These are phyloP conservation scores for Saguinus midas DNA, from an alignment of 2,113 vertebrate genomes.

Conservation along the genomic window DNA sequence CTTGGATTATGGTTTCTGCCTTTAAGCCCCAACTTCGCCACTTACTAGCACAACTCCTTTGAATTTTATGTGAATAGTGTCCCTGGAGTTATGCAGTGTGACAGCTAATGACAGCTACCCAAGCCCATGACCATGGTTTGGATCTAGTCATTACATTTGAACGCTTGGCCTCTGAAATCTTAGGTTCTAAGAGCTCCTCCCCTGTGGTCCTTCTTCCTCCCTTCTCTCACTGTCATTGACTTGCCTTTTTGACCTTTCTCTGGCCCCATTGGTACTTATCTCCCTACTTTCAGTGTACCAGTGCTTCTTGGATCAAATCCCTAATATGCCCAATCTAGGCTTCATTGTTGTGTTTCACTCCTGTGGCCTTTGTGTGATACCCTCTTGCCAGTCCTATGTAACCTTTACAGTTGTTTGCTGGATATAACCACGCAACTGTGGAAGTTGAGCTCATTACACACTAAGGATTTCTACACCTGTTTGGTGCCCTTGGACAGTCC, in stretches of 20 bases:
- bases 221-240: not conserved
- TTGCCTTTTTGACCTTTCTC: not conserved
- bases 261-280: not conserved
- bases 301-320: too few relatives aligned
- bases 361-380: not conserved
- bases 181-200: not conserved
- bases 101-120: not conserved
- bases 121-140: not conserved
- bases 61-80: not conserved
- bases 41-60: not conserved
- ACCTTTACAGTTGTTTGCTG: not conserved
- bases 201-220: not conserved
- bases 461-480: not conserved
- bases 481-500: not conserved
- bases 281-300: not conserved
- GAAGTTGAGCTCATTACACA: not conserved
- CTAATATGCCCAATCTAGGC: not conserved
- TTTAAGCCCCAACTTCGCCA: not conserved
- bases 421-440: not conserved
- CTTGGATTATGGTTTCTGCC: not conserved
- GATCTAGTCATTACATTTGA: not conserved
- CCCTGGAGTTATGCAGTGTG: not conserved
- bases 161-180: not conserved
- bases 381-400: not conserved
- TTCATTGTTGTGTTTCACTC: not conserved